Conservation (phyloP, 2,888 invertebrate species). For the Chromoteleia sp. region DNA sequence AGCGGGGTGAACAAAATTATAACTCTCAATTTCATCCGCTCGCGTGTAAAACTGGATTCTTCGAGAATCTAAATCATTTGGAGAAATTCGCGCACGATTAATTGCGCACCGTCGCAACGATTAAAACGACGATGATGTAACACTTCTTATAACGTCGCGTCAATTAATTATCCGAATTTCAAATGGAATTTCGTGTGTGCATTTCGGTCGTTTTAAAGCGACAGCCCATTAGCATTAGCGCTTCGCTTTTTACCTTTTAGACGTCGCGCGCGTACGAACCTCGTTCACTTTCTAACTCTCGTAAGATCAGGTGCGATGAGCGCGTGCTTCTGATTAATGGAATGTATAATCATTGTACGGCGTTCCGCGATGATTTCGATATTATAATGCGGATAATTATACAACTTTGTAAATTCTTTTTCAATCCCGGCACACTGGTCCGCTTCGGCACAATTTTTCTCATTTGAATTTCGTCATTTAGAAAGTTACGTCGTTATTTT, state of each 20-base stretch:
- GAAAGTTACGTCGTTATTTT: constrained; percentile 20
- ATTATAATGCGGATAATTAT: constrained; percentile 39
- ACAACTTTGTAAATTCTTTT: constrained; percentile 17
- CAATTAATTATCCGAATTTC: no score
- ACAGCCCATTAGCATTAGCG: constrained; percentile 33
- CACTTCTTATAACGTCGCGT: no score
- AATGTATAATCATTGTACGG: constrained; percentile 34
- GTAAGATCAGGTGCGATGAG: constrained; percentile 52
- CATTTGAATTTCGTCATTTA: constrained; percentile 39
- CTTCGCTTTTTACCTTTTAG: constrained; percentile 28
- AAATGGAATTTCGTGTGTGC: constrained; percentile 34
- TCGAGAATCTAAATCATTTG: no score
- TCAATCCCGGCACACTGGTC: constrained; percentile 17
- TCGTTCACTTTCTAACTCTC: constrained; percentile 52
- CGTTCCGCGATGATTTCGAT: constrained; percentile 9
- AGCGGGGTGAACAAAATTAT: no score
- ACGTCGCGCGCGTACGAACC: background rate
- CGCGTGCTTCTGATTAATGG: constrained; percentile 45
- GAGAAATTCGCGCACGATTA: no score
- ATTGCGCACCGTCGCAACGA: no score
- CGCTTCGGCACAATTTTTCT: constrained; percentile 9
- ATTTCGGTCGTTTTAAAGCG: constrained; percentile 23
- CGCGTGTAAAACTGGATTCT: no score
- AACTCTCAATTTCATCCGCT: no score
- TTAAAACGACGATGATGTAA: no score